Evolutionary conservation across 2,797 vertebrate species (phyloP).

Genomic region (Tragelaphus oryx): DNA sequence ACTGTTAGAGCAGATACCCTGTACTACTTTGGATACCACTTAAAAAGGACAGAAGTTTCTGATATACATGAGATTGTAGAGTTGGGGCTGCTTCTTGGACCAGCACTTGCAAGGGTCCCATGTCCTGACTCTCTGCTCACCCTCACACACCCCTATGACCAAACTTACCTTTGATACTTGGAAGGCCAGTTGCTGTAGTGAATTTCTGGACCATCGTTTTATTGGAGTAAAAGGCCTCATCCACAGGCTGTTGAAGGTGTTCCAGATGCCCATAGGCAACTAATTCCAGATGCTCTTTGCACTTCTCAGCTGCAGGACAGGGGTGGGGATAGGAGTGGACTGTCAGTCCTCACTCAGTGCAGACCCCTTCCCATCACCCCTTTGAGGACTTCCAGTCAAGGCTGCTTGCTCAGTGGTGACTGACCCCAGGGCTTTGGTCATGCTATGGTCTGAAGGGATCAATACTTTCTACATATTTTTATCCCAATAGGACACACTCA

Average conservation of each 20-base stretch:
- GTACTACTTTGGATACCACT: not conserved
- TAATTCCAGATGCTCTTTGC: not conserved
- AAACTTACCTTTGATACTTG: not conserved
- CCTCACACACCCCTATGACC: not conserved
- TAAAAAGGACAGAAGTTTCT: not conserved
- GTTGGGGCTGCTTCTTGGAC: not conserved
- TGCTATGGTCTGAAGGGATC: not conserved
- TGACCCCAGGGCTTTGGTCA: not conserved
- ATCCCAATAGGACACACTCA: not conserved
- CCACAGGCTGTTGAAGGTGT: rapidly evolving
- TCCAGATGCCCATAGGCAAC: rapidly evolving
- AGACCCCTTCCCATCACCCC: not conserved
- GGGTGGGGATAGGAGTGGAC: not conserved
- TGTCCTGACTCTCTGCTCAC: not conserved
- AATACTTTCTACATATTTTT: not conserved
- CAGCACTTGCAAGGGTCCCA: not conserved
- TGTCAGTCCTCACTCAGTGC: not conserved
- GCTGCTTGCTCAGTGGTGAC: not conserved
- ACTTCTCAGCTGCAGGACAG: conserved; percentile 1
- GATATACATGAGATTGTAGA: not conserved
- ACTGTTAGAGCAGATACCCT: not conserved
- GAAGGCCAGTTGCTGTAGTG: rapidly evolving
- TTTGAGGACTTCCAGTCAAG: not conserved
- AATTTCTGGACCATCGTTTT: rapidly evolving
- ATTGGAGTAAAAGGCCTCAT: rapidly evolving